Conservation (phyloP, 2,113 vertebrate genomes). For the Lanius collurio region DNA sequence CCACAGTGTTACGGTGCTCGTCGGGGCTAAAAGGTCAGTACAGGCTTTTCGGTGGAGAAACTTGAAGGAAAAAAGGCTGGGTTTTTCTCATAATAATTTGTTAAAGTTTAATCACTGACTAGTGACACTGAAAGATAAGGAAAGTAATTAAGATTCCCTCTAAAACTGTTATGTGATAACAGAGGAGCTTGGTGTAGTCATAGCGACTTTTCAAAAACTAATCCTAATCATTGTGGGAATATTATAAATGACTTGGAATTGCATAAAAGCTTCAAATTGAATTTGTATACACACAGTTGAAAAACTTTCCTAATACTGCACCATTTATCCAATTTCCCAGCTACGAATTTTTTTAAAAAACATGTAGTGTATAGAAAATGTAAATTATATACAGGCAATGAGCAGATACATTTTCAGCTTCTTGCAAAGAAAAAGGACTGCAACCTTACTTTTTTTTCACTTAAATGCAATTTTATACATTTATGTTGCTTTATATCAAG, state of each 20-base stretch:
- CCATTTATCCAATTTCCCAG: slow-evolving; percentile 62
- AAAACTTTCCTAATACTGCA: slow-evolving; percentile 60
- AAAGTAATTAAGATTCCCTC: slow-evolving; percentile 15
- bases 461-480: slow-evolving; percentile 78
- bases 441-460: slow-evolving; percentile 70
- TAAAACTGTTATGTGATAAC: neutral
- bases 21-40: neutral
- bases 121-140: slow-evolving; percentile 26
- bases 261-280: slow-evolving; percentile 44
- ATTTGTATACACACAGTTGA: slow-evolving; percentile 53
- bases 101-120: slow-evolving; percentile 18
- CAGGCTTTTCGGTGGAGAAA: slow-evolving; percentile 25
- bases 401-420: slow-evolving; percentile 75
- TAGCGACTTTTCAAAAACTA: slow-evolving; percentile 37
- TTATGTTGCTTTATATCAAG: slow-evolving; percentile 77
- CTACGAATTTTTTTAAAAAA: slow-evolving; percentile 33
- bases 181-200: slow-evolving; percentile 21
- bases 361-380: slow-evolving; percentile 58
- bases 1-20: neutral
- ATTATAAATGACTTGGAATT: slow-evolving; percentile 1
- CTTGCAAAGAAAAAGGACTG: slow-evolving; percentile 52
- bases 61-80: slow-evolving; percentile 56
- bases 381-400: slow-evolving; percentile 71
- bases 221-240: slow-evolving; percentile 19
- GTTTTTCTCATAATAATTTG: neutral